These are phyloP conservation scores for Cephus spinipes DNA, from an alignment of 2,888 invertebrate genomes.

Conservation along the genomic window DNA sequence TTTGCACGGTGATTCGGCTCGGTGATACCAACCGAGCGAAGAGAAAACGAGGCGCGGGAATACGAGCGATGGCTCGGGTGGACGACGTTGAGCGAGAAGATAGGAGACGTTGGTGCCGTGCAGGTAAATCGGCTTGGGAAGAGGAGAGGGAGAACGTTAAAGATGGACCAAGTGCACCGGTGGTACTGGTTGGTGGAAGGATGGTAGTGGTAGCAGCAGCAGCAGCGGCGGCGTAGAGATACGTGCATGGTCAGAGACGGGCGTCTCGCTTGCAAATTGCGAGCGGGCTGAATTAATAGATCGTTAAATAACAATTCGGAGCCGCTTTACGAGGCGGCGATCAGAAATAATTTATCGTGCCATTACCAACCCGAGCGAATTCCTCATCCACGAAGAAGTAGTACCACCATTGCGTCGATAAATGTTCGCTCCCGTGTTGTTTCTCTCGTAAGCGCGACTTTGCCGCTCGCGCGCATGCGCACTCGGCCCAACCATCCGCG, in stretches of 20 bases:
- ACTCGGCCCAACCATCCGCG: neutral
- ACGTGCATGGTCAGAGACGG: neutral
- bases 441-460: neutral
- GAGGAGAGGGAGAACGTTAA: neutral
- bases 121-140: neutral
- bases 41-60: neutral
- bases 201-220: neutral
- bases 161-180: neutral
- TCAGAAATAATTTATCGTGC: conserved; percentile 33
- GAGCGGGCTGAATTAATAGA: conserved; percentile 24
- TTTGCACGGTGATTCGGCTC: conserved; percentile 30
- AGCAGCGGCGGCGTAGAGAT: neutral
- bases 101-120: neutral
- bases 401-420: conserved; percentile 24
- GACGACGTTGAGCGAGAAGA: neutral
- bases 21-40: conserved; percentile 17
- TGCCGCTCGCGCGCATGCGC: conserved; percentile 24
- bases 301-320: conserved; percentile 29
- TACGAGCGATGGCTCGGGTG: neutral
- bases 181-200: neutral
- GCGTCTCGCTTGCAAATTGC: conserved; percentile 20
- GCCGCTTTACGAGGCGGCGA: conserved; percentile 21
- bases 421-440: conserved; percentile 11
- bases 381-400: neutral
- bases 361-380: conserved; percentile 13